Evolutionary conservation across 2,113 vertebrate genomes (phyloP).

Genomic region (Fulmarus glacialis): DNA sequence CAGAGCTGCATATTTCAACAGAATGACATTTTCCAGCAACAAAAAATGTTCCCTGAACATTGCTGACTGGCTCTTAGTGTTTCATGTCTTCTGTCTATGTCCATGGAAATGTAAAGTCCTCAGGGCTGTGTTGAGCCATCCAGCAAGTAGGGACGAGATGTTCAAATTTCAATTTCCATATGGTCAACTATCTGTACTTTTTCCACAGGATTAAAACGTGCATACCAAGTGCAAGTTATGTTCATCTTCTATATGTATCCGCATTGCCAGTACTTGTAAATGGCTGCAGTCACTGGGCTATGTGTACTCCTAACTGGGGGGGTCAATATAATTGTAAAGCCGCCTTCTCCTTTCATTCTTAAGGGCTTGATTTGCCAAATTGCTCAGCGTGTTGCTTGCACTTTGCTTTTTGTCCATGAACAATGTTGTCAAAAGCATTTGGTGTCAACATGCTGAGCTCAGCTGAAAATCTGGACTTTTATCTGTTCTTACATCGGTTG

Average conservation of each 20-base stretch:
- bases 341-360: not conserved
- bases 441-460: not conserved
- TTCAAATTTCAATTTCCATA: not conserved
- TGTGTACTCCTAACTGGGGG: not conserved
- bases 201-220: too few relatives aligned
- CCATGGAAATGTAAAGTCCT: not conserved
- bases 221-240: too few relatives aligned
- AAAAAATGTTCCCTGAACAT: rapidly evolving
- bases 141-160: rapidly evolving
- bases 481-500: rapidly evolving
- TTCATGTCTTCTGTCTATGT: not conserved
- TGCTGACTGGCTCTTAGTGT: not conserved
- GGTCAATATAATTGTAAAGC: not conserved
- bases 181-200: not conserved
- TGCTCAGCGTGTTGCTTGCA: not conserved
- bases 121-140: not conserved
- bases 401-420: not conserved
- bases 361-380: not conserved
- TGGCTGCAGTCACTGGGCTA: too few relatives aligned
- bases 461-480: not conserved
- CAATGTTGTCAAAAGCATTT: not conserved
- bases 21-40: not conserved
- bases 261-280: not conserved
- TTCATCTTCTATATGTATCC: rapidly evolving
- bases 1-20: not conserved